phyloP scores from a whole-genome alignment of 1,140 invertebrate species.

The Cyclina sinensis region DNA sequence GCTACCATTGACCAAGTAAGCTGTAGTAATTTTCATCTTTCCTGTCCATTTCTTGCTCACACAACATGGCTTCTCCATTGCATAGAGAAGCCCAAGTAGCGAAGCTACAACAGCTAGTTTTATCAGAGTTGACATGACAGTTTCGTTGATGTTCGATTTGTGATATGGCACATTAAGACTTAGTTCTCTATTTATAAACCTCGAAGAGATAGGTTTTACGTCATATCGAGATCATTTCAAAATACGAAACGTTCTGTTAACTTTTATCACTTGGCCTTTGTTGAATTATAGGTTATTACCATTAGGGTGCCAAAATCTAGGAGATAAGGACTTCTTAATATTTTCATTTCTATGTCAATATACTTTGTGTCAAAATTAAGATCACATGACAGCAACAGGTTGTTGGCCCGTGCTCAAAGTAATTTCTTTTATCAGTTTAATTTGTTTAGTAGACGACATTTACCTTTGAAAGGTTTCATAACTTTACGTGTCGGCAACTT shows the following conservation, averaged over 20 bases:
- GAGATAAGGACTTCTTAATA: too few relatives aligned
- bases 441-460: too few relatives aligned
- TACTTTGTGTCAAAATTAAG: too few relatives aligned
- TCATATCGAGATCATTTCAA: background rate
- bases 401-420: too few relatives aligned
- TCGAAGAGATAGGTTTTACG: background rate
- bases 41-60: background rate
- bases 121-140: background rate
- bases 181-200: background rate
- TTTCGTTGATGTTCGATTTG: background rate
- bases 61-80: slow-evolving; percentile 8
- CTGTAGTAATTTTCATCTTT: slow-evolving; percentile 13
- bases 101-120: background rate
- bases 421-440: too few relatives aligned
- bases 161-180: background rate
- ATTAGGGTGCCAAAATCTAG: too few relatives aligned
- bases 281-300: too few relatives aligned
- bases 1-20: background rate
- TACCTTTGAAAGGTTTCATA: too few relatives aligned
- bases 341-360: too few relatives aligned
- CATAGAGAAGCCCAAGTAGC: background rate
- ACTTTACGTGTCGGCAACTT: too few relatives aligned
- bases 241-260: background rate
- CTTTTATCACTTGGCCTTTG: too few relatives aligned
- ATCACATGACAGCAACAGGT: too few relatives aligned